Base-by-base conservation (phyloP, 2,113 vertebrate genomes). In the Urocitellus parryii region DNA sequence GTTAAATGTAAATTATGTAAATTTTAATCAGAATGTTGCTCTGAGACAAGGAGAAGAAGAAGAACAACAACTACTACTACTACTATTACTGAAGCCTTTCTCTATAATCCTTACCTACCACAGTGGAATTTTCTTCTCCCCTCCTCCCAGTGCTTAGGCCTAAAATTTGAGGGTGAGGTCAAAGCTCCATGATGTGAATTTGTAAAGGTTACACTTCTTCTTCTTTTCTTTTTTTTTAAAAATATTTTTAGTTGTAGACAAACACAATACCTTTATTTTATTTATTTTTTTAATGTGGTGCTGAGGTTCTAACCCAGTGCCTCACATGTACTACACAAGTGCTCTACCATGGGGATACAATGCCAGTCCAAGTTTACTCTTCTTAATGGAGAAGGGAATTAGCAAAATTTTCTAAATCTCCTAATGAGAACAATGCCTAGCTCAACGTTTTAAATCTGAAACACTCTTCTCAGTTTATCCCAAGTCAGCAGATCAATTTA, bases 161-260 rank as follows among this genome's bases (percentile, higher is more conserved):
- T 96, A 79, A 92, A 91, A 95, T 13, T 65, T 68, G 80, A 95
- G 29, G 13, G 20, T 79, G 10, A 87, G 24, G 20, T 82, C 12
- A 84, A 45, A 96, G n/a, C 58, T 90, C 68, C 58, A 42, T 27
- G 53, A 22, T 7, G 53, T 74, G 73, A 93, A 94, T 91, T 63
- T 91, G 6, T 88, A 84, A 91, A 91, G 29, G 76, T 97, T 96
- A 92, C 37, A 81, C 73, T 24, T 53, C 51, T 14, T 53, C 51
- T 14, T 53, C 51, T 53, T 53, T 14, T 53, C 14, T 14, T 53
- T 53, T 16, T 4, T 53, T 4, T 51, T 51, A 12, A 14, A 17
- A 53, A 53, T 53, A 53, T 53, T 53, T 53, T 53, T 53, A 53
- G 13, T 53, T 53, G 51, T 53, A 17, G 16, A 53, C 14, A 14